A percentile compares a stretch with the other conserved stretches of the same genome.
phyloP scores from a whole-genome alignment of 2,888 invertebrate genomes.

The Smittia sp. region DNA sequence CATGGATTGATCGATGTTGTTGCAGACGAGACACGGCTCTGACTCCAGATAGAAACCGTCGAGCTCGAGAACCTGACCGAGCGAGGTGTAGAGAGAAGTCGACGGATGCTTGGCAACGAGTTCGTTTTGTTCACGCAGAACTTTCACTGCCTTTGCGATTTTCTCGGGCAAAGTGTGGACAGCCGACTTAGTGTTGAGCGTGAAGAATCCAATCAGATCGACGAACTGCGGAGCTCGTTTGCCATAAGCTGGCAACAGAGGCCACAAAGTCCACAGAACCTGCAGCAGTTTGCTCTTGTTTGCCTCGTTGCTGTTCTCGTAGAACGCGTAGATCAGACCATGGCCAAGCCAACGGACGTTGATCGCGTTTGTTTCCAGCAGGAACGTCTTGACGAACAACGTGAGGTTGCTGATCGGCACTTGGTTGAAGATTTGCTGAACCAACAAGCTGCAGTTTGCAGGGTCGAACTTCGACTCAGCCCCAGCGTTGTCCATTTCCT shows the following conservation, averaged over 20 bases:
- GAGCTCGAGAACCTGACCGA: slow-evolving; percentile 91
- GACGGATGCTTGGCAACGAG: slow-evolving; percentile 89
- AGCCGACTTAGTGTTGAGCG: slow-evolving; percentile 75
- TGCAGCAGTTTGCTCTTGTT: slow-evolving; percentile 80
- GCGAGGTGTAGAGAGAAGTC: slow-evolving; percentile 85
- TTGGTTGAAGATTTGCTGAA: slow-evolving; percentile 68
- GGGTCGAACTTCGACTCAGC: slow-evolving; percentile 65
- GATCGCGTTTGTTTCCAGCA: slow-evolving; percentile 89
- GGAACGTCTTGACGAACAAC: slow-evolving; percentile 81
- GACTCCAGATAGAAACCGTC: slow-evolving; percentile 96
- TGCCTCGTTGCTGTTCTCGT: slow-evolving; percentile 73
- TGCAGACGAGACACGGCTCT: slow-evolving; percentile 96
- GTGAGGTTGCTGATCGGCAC: slow-evolving; percentile 55
- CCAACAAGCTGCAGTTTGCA: slow-evolving; percentile 64
- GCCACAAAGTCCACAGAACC: slow-evolving; percentile 89
- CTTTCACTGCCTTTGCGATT: slow-evolving; percentile 80
- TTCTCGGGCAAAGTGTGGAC: slow-evolving; percentile 68
- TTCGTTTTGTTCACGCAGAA: slow-evolving; percentile 85
- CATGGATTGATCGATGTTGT: slow-evolving; percentile 94
- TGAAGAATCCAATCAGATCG: slow-evolving; percentile 92
- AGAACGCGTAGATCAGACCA: slow-evolving; percentile 76
- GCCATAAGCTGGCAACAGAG: slow-evolving; percentile 83
- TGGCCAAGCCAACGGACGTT: slow-evolving; percentile 96
- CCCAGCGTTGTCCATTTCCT: slow-evolving; percentile 59
- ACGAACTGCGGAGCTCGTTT: slow-evolving; percentile 95